phyloP scores from a whole-genome alignment of 2,888 invertebrate genomes.

The Quadriops clusia region DNA sequence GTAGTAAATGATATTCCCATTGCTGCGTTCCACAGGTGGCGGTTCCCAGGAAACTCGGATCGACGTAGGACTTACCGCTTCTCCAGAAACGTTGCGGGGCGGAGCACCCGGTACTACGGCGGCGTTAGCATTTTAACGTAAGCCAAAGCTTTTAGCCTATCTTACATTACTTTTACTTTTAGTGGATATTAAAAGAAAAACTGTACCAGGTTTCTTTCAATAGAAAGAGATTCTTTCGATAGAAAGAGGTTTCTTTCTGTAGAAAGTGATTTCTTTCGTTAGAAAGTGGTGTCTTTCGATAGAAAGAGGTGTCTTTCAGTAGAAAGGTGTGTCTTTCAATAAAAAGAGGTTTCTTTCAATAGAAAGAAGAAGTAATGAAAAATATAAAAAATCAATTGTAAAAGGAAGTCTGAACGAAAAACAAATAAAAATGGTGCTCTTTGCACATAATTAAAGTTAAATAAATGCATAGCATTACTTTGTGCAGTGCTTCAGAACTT shows the following conservation, averaged over 20 bases:
- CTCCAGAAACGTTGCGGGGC: slow-evolving; percentile 85
- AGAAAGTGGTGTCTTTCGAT: no score
- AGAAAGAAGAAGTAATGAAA: no score
- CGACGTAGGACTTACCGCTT: slow-evolving; percentile 78
- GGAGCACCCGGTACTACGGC: slow-evolving; percentile 88
- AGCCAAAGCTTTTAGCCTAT: slow-evolving; percentile 28
- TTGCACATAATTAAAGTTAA: no score
- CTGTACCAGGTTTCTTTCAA: slow-evolving; percentile 16
- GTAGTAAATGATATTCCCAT: slow-evolving; percentile 91
- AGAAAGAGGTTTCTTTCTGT: no score
- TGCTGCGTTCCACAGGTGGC: slow-evolving; percentile 80
- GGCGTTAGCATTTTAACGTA: slow-evolving; percentile 29
- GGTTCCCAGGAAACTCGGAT: slow-evolving; percentile 88
- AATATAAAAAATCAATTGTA: no score
- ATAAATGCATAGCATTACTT: slow-evolving; percentile 23
- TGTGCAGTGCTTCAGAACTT: slow-evolving; percentile 38
- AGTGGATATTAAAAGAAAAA: slow-evolving; percentile 31
- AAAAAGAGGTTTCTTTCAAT: no score
- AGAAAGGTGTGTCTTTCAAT: no score
- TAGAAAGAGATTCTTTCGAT: no score
- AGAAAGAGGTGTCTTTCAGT: no score
- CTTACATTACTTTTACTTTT: slow-evolving; percentile 17
- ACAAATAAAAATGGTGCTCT: no score
- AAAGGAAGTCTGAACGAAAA: no score
- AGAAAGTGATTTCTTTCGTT: no score